Base-by-base conservation (phyloP, 1,140 invertebrate species). In the Rhyzopertha dominica region DNA sequence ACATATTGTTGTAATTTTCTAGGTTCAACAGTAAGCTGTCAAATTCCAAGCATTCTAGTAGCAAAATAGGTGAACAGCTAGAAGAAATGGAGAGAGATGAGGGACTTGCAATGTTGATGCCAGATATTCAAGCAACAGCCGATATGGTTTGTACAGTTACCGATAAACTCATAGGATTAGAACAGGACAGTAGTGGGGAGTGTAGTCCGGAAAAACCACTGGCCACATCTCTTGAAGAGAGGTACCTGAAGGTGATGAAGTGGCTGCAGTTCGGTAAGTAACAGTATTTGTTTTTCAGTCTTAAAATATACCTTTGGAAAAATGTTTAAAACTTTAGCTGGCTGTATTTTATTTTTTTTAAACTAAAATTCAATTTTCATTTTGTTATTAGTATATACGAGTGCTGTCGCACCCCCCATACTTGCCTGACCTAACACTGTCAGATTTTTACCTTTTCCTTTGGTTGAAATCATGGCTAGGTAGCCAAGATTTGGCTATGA, bases 161-260 rank as follows among this genome's bases (percentile, higher is more conserved):
- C 10, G 58, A 53, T 39, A 53, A 54, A 30, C 29, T 67, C 26
- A 40, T 56, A 9, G 72, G 58, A 39, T 37, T 51, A 17, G 58
- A 65, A 24, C 41, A 49, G 5, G 58, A 65, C 18, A 44, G 46
- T n/a, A 47, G 44, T 14, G 54, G 39, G 22, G 60, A 59, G n/a
- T 38, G 29, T 24, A 45, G 66, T 3, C 52, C 76, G 4, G 75
- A 81, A 35, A 59, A 71, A 31, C 71, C 73, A 0, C 36, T 77
- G 0, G 61, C 51, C 20, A 66, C 65, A 23, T 77, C 80, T 0
- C 57, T 81, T 13, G 81, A 84, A 35, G 81, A 88, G 61, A 75
- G 85, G 19, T 94, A 95, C 66, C 72, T 92, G 29, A 81, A 83
- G 56, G 75, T 89, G 38, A 92, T 95, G 87, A 87, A 87, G 58